Evolutionary conservation across 1,140 invertebrate species (phyloP), one percentile per base, ranked within the genome.

Genomic region (Papilio polyxenes): DNA sequence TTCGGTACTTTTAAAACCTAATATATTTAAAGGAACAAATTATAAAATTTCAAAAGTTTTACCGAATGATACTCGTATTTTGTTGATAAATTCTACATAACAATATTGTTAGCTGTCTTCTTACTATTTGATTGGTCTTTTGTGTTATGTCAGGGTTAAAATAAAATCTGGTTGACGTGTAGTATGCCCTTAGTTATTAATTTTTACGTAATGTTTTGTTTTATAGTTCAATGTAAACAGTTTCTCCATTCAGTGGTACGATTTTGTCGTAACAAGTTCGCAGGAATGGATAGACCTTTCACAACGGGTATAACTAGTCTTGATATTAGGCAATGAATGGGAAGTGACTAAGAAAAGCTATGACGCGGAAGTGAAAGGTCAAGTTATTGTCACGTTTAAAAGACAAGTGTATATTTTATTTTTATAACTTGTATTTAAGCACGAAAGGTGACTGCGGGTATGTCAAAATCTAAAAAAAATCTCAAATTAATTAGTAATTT

Each of bases 221-320:
- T 23, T 31, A 65, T 65, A 6, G 3, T 56, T 56, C 53, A 17
- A 56, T 56, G 15, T 56, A 53, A 31, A 15, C 10, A 56, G 15
- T 56, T 56, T 56, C 53, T 56, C 53, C 15, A 17, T 17, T 17
- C 53, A 56, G 53, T 56, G 31, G 65, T 15, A 15, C 31, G 65
- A 31, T 11, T 72, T 15, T 37, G 65, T 11, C 65, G 17, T 15
- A 72, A 72, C 65, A 7, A 72, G 31, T 72, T 72, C 23, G 11
- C 13, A 72, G 31, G 31, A 37, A 72, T 69, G 23, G 62, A 72
- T 72, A 72, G 65, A 31, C 65, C 65, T 72, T 72, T 72, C 65
- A 72, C 65, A 72, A 72, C 65, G 7, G 65, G 23, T 72, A 37
- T 72, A 40, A 72, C 65, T 37, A 72, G 65, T 72, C 20, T 72